Evolutionary conservation across 92 coral and sea anemone genomes (phyloP).

Genomic region (Pocillopora grandis): DNA sequence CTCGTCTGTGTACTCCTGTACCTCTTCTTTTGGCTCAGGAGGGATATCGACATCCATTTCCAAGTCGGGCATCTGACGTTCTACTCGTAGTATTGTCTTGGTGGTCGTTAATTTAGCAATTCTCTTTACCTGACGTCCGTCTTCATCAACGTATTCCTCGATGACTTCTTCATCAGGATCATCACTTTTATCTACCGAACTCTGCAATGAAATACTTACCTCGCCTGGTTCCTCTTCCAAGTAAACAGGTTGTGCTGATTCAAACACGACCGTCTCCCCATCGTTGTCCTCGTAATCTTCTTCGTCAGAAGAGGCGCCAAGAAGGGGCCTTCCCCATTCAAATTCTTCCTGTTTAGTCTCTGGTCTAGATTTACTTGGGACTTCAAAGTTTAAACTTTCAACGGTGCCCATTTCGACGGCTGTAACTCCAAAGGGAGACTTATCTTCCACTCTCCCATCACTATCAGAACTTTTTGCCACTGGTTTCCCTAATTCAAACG

Average conservation of each 20-base stretch:
- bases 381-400: conserved; percentile 39
- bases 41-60: conserved; percentile 29
- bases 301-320: conserved; percentile 38
- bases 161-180: conserved; percentile 48
- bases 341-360: conserved; percentile 27
- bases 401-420: conserved; percentile 43
- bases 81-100: conserved; percentile 26
- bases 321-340: conserved; percentile 60
- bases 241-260: conserved; percentile 49
- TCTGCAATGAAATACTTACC: conserved; percentile 27
- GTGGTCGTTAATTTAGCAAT: conserved; percentile 56
- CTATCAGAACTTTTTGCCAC: conserved; percentile 33
- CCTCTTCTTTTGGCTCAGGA: conserved; percentile 33
- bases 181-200: conserved; percentile 8
- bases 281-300: conserved; percentile 44
- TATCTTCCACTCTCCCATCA: conserved; percentile 42
- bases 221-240: conserved; percentile 27
- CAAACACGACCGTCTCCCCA: conserved; percentile 29
- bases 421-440: conserved; percentile 38
- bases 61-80: not conserved
- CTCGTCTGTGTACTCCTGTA: conserved; percentile 70
- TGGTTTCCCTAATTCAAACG: conserved; percentile 46
- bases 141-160: conserved; percentile 74
- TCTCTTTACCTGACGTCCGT: conserved; percentile 79
- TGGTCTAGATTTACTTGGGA: conserved; percentile 40